Percentiles rank a stretch among this genome's conserved stretches.
These are phyloP conservation scores for Lithophane ornitopus DNA, from an alignment of 2,888 invertebrate species.

Conservation along the genomic window DNA sequence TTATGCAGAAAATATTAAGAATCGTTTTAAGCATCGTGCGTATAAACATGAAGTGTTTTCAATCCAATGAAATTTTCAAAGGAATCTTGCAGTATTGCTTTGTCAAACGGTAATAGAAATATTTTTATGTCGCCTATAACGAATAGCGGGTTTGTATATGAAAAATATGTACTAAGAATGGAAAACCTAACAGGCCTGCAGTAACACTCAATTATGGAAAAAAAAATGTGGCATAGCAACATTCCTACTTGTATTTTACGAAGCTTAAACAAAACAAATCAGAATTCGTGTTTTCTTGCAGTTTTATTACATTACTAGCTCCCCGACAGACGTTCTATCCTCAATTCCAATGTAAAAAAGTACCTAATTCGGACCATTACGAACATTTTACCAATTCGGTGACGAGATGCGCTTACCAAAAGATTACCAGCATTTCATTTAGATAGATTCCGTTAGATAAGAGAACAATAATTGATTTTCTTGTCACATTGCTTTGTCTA, in stretches of 20 bases:
- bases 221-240: not conserved
- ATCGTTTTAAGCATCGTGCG: not conserved
- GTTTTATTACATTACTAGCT: not conserved
- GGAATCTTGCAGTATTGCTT: not conserved
- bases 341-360: not conserved
- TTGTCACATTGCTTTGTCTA: not conserved
- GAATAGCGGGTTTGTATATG: too few species aligned
- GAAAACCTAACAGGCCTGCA: not conserved
- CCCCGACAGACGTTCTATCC: too few species aligned
- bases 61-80: not conserved
- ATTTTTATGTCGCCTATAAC: too few species aligned
- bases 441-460: not conserved
- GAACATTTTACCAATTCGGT: not conserved
- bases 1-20: not conserved
- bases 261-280: not conserved
- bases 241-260: not conserved
- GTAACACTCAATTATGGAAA: not conserved
- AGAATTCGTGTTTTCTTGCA: not conserved
- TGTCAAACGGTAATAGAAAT: not conserved
- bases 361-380: not conserved
- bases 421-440: not conserved
- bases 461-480: not conserved
- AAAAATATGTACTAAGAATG: not conserved
- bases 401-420: not conserved
- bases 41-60: not conserved